These are phyloP conservation scores for Flexamia atlantica DNA, from an alignment of 2,888 invertebrate genomes.

Conservation along the genomic window DNA sequence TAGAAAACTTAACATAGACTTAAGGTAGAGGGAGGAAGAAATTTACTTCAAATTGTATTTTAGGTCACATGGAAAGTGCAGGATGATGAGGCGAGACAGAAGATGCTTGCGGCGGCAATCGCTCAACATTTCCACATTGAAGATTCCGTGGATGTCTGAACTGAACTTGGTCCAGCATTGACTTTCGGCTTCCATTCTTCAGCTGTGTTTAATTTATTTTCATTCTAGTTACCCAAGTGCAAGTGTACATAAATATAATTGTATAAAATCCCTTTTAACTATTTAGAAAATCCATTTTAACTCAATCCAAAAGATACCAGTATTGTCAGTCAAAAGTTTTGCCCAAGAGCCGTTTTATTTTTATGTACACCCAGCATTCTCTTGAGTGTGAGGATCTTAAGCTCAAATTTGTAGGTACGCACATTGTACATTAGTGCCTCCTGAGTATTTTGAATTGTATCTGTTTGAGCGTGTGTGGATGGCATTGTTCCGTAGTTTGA, in stretches of 20 bases:
- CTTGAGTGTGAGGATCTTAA: neutral
- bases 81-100: constrained; percentile 45
- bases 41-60: too few relatives aligned
- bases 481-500: neutral
- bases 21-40: too few relatives aligned
- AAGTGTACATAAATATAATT: neutral
- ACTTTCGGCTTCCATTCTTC: constrained; percentile 12
- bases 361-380: neutral
- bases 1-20: too few relatives aligned
- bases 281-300: neutral
- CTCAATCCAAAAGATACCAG: neutral
- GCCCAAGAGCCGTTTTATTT: neutral
- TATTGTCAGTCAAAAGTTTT: neutral
- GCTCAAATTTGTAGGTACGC: constrained; percentile 33
- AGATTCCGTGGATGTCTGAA: constrained; percentile 60
- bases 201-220: neutral
- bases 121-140: constrained; percentile 58
- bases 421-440: constrained; percentile 45
- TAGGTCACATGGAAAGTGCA: constrained; percentile 33
- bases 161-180: neutral
- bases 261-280: neutral
- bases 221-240: constrained; percentile 9
- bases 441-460: neutral
- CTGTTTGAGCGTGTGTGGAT: neutral
- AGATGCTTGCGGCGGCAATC: constrained; percentile 32